Evolutionary conservation across 2,888 invertebrate species (phyloP).

Genomic region (Leptothorax acervorum): DNA sequence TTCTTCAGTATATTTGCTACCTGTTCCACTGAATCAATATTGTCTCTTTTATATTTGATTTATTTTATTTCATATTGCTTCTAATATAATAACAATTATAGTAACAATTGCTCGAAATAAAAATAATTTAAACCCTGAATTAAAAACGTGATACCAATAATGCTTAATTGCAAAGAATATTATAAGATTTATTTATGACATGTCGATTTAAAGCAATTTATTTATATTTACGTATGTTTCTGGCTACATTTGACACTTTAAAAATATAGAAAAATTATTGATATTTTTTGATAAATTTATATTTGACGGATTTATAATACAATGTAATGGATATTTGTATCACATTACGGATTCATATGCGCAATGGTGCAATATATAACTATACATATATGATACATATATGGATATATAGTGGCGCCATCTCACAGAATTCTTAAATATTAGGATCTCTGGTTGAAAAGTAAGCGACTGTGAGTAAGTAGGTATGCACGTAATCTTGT

Average conservation of each 20-base stretch:
- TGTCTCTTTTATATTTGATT: constrained; percentile 12
- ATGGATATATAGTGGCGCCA: constrained; percentile 69
- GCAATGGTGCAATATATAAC: neutral
- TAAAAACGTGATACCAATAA: neutral
- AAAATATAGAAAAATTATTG: neutral
- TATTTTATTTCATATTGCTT: neutral
- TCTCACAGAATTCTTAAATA: constrained; percentile 62
- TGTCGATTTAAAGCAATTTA: neutral
- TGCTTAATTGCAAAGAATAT: neutral
- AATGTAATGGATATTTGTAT: neutral
- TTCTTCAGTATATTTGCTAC: constrained; percentile 52
- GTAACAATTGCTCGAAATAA: neutral
- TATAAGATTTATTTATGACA: neutral
- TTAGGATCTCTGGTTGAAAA: neutral
- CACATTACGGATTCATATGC: neutral
- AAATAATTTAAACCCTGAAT: constrained; percentile 3
- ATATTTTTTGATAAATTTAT: neutral
- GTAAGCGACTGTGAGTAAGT: constrained; percentile 64
- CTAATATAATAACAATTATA: neutral
- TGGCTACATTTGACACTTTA: neutral
- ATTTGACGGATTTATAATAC: neutral
- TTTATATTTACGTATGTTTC: neutral
- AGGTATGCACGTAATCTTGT: constrained; percentile 18
- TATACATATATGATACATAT: neutral
- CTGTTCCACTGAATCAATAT: constrained; percentile 7